Evolutionary conservation across 2,888 invertebrate species (phyloP).

Genomic region (Barypeithes pellucidus): DNA sequence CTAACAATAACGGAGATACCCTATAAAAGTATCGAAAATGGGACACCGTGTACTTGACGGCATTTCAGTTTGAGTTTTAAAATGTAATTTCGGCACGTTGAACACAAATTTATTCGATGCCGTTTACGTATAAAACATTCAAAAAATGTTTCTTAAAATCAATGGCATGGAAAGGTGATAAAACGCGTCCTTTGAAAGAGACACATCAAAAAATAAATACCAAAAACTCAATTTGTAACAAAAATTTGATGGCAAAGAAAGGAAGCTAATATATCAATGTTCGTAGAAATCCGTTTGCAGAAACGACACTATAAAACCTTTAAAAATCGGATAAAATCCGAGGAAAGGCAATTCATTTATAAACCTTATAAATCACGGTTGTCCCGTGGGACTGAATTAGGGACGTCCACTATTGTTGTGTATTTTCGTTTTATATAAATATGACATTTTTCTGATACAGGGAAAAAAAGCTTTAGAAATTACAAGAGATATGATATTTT

Average conservation of each 20-base stretch:
- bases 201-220: not conserved
- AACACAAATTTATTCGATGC: too few species aligned
- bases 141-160: too few species aligned
- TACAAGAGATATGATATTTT: not conserved
- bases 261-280: slow-evolving; percentile 34
- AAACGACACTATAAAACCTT: slow-evolving; percentile 35
- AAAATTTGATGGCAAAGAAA: slow-evolving; percentile 20
- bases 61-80: too few species aligned
- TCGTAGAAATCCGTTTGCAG: slow-evolving; percentile 18
- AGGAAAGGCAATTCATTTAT: slow-evolving; percentile 37
- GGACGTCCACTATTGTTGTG: slow-evolving; percentile 30
- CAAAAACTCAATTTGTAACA: slow-evolving; percentile 16
- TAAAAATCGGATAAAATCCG: slow-evolving; percentile 37
- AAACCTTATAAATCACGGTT: slow-evolving; percentile 32
- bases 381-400: slow-evolving; percentile 32
- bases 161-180: too few species aligned
- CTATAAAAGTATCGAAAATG: too few species aligned
- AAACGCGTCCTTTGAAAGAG: too few species aligned
- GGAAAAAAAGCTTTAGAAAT: not conserved
- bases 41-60: too few species aligned
- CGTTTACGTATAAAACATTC: too few species aligned
- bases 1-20: too few species aligned
- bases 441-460: slow-evolving; percentile 10
- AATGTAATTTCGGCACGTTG: too few species aligned
- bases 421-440: slow-evolving; percentile 34